Percentiles rank a stretch among this genome's conserved stretches.
phyloP scores from a whole-genome alignment of 2,797 vertebrate species.

The Uromys caudimaculatus region DNA sequence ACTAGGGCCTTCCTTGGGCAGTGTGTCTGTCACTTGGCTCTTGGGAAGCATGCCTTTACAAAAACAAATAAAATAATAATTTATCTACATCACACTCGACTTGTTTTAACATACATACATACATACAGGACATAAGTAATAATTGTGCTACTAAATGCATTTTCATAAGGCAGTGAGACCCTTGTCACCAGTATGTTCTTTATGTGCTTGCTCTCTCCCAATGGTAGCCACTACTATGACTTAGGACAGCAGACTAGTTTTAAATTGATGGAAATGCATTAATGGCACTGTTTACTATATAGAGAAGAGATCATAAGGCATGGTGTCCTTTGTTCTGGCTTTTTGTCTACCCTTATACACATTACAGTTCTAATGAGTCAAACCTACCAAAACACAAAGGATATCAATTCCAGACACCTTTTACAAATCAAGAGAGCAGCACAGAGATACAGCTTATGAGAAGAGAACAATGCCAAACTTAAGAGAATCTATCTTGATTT shows the following conservation, averaged over 20 bases:
- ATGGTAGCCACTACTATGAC: background rate
- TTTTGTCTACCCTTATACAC: background rate
- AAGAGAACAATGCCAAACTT: conserved; percentile 1
- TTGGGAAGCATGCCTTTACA: conserved; percentile 84
- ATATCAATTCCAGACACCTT: background rate
- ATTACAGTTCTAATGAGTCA: conserved; percentile 22
- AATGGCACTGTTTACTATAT: background rate
- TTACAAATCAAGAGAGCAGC: background rate
- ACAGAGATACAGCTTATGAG: conserved; percentile 18
- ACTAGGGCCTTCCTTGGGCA: conserved; percentile 80
- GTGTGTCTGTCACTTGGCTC: conserved; percentile 68
- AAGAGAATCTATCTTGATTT: background rate
- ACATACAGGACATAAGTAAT: background rate
- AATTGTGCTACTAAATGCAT: background rate
- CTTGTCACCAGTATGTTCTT: background rate
- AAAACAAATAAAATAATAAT: conserved; percentile 43
- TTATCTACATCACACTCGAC: conserved; percentile 1
- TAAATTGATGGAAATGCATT: background rate
- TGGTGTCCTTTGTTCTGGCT: background rate
- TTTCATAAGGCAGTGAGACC: background rate
- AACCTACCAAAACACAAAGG: background rate
- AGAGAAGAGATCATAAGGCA: background rate
- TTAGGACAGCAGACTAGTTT: background rate
- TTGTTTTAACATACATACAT: background rate
- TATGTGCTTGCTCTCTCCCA: background rate